These are phyloP conservation scores for Cherax quadricarinatus DNA, from an alignment of 1,140 invertebrate genomes.

Conservation along the genomic window DNA sequence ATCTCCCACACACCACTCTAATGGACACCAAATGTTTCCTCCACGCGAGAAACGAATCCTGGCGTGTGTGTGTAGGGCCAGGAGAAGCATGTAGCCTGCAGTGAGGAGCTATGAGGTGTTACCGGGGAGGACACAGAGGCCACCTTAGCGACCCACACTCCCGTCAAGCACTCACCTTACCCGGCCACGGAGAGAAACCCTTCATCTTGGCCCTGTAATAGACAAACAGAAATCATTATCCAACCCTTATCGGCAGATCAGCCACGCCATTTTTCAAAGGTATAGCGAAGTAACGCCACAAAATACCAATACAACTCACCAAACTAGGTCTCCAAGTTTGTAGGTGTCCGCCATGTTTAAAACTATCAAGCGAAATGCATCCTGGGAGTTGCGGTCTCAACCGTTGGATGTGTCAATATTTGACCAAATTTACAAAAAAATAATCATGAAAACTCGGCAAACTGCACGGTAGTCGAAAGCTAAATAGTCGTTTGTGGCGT, in stretches of 20 bases:
- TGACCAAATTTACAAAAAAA: background rate
- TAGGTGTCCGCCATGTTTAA: constrained; percentile 72
- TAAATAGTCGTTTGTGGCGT: too few relatives aligned
- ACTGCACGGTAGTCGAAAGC: too few relatives aligned
- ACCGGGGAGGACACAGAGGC: constrained; percentile 8
- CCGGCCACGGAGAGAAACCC: constrained; percentile 76
- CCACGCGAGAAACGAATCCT: too few relatives aligned
- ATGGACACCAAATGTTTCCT: too few relatives aligned
- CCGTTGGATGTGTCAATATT: background rate
- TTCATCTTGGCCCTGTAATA: constrained; percentile 76
- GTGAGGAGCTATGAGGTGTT: background rate
- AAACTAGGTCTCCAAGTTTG: constrained; percentile 72
- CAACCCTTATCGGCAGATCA: background rate
- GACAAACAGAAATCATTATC: constrained; percentile 36
- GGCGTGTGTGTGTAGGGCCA: too few relatives aligned
- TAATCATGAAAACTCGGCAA: background rate
- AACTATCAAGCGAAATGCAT: constrained; percentile 40
- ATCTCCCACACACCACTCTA: too few relatives aligned
- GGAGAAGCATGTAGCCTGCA: too few relatives aligned
- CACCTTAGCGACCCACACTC: background rate
- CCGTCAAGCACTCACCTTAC: constrained; percentile 64
- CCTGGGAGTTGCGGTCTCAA: background rate
- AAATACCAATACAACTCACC: constrained; percentile 46
- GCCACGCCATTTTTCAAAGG: background rate
- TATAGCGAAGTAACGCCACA: background rate